Base-by-base conservation (phyloP, 1,140 invertebrate genomes). In the Temnothorax longispinosus region DNA sequence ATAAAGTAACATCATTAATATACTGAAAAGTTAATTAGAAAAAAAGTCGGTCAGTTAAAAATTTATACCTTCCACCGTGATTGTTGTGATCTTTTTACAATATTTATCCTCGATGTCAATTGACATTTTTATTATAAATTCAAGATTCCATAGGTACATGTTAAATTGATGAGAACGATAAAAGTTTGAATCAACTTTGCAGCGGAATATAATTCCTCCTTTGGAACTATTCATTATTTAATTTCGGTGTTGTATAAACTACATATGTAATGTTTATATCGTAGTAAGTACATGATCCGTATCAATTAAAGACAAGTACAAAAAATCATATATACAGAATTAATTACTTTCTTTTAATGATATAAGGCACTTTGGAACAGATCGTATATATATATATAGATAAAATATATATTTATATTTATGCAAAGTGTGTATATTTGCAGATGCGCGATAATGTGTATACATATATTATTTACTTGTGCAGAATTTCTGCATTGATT, bases 321-420 rank as follows among this genome's bases (percentile, higher is more conserved):
- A 95, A 90, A 94, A 90, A 94, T 92, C 85, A 90, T 94, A 69
- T 93, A 91, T 92, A 94, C 90, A 94, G 87, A 93, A 88, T 87
- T 76, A 80, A 74, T 85, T 86, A 56, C n/a, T 71, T 85, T 74
- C 13, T 71, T 77, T 86, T 88, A 89, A 91, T 89, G 87, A 93
- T 90, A 89, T 94, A 95, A 95, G 94, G 94, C 94, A 95, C 94
- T 94, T 95, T 94, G 94, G 94, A 94, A 94, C 91, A 93, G 91
- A 88, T 92, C 87, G 50, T 90, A 47, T 47, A 47, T 47, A 91
- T 47, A 91, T 77, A 11, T 72, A 71, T 92, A 91, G 44, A 90
- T 92, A 93, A 92, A 89, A 91, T 90, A 88, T 85, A 75, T 85
- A 87, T 76, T 75, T 90, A 41, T 89, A 72, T 76, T 35, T 72